Percentiles rank a stretch among this genome's conserved stretches.
Conservation (phyloP, 2,888 invertebrate genomes). For the Volucella inanis region DNA sequence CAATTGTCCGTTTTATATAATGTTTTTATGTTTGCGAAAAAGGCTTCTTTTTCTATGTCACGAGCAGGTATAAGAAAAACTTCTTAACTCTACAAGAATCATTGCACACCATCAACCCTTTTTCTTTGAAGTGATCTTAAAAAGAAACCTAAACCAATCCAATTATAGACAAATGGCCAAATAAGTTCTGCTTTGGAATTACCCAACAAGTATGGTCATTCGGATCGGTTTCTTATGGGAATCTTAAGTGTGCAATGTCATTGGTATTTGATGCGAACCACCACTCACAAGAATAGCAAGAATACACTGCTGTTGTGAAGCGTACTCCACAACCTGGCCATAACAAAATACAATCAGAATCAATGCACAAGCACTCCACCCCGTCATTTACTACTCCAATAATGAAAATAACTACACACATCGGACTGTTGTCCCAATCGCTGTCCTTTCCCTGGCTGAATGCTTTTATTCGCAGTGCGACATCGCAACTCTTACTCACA, state of each 20-base stretch:
- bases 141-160: conserved; percentile 46
- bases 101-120: neutral
- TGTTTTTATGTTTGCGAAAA: too few relatives aligned
- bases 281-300: conserved; percentile 3
- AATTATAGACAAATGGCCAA: conserved; percentile 48
- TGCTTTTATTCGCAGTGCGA: conserved; percentile 15
- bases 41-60: too few relatives aligned
- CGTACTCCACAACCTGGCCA: conserved; percentile 32
- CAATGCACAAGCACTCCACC: conserved; percentile 61
- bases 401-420: conserved; percentile 65
- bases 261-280: conserved; percentile 43
- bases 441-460: conserved; percentile 54
- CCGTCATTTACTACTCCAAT: conserved; percentile 64
- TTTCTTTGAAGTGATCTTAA: neutral
- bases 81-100: neutral
- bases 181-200: conserved; percentile 48
- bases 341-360: conserved; percentile 60
- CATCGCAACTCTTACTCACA: conserved; percentile 15
- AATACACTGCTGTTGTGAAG: conserved; percentile 19
- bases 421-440: conserved; percentile 47
- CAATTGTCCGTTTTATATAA: too few relatives aligned
- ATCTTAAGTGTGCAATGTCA: conserved; percentile 40
- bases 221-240: conserved; percentile 48
- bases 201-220: conserved; percentile 46
- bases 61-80: neutral